Base-by-base conservation (phyloP, 2,888 invertebrate genomes). In the Stenoptilia bipunctidactyla region DNA sequence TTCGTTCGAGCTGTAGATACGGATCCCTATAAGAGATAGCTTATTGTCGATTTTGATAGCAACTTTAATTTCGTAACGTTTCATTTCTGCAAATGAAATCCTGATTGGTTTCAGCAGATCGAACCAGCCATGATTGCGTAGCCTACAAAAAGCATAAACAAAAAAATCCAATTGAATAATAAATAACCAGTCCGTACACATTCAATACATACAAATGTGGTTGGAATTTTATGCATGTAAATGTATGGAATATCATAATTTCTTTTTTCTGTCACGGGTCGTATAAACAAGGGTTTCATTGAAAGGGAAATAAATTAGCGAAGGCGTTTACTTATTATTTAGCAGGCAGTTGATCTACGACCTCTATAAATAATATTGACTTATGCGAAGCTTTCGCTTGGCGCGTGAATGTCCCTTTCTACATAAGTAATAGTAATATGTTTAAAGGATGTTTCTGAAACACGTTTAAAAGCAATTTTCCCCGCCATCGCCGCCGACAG, bases 41-140 rank as follows among this genome's bases (percentile, higher is more conserved):
- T 79, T 83, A 83, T 80, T 77, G 79, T 74, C 79, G 74, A 76
- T 77, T 79, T 72, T 79, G 71, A 75, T 73, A 69, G 53, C 70
- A 60, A 66, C 62, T 79, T 80, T 82, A 79, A 82, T 79, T 79
- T 71, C 59, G 66, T 41, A 44, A 42, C 40, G 42, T 46, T 45
- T 51, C 48, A 59, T 55, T 58, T 59, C 55, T 34, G 4, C 34
- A 61, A 53, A 55, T 61, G 56, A 59, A 60, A 53, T 52, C 53
- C 51, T 56, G 61, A 66, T 66, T 63, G 66, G 61, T 58, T 68
- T 65, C 52, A 51, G 49, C 20, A 3, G 30, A 30, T 10, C 30
- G 30, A 3, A n/a, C 20, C 4, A 3, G 20, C 20, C 20, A 20
- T 30, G 30, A 30, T 30, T 30, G 30, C 30, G 30, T 10, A 25